Evolutionary conservation across 2,113 vertebrate species (phyloP).

Genomic region (Myotis davidii): DNA sequence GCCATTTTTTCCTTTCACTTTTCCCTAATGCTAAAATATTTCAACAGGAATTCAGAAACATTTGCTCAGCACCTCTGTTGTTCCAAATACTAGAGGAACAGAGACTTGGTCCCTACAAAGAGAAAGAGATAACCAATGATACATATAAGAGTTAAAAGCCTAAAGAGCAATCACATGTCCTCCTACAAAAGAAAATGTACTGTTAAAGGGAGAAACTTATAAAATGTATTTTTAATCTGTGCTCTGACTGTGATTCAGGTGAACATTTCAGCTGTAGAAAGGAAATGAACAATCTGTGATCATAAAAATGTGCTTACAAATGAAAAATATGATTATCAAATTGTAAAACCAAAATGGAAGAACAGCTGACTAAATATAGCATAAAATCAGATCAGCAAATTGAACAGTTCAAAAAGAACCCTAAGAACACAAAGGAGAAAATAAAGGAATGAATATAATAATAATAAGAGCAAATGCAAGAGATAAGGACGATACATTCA

Average conservation of each 20-base stretch:
- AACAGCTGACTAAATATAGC: neutral
- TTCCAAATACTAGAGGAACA: slow-evolving; percentile 10
- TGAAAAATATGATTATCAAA: slow-evolving; percentile 15
- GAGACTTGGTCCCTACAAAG: neutral
- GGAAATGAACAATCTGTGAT: neutral
- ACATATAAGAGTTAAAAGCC: neutral
- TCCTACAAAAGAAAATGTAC: neutral
- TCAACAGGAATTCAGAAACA: neutral
- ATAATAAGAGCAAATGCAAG: neutral
- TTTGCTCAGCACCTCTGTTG: neutral
- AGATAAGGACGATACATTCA: neutral
- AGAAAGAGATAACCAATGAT: neutral
- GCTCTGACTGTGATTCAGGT: neutral
- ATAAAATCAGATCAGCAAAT: neutral
- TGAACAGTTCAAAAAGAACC: neutral
- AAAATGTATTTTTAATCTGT: neutral
- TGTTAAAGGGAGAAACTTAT: neutral
- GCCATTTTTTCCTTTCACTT: neutral
- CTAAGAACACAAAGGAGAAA: neutral
- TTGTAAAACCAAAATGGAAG: slow-evolving; percentile 34
- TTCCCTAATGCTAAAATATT: slow-evolving; percentile 1
- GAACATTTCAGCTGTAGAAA: neutral
- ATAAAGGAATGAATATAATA: neutral
- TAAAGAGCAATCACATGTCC: neutral
- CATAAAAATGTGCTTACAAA: slow-evolving; percentile 37